Conservation (phyloP, 2,113 vertebrate genomes). For the Tringa solitaria region DNA sequence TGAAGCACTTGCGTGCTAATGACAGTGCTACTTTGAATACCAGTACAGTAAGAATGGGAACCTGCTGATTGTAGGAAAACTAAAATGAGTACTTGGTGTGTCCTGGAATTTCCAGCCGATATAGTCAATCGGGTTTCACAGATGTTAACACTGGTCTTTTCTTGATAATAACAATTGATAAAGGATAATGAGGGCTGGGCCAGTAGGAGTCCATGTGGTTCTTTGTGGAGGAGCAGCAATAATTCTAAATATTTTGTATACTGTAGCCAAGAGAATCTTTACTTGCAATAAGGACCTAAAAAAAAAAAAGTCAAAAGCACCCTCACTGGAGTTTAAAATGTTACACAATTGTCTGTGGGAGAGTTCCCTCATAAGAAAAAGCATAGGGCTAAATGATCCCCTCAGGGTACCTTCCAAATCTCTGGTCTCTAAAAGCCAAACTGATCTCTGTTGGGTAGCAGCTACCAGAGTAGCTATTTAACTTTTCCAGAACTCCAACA, state of each 20-base stretch:
- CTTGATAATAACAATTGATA: background rate
- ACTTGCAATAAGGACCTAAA: background rate
- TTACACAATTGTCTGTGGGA: background rate
- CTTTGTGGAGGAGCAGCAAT: background rate
- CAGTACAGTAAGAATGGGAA: background rate
- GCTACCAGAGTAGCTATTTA: background rate
- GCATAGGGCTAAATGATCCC: background rate
- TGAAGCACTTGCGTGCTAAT: background rate
- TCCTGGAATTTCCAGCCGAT: background rate
- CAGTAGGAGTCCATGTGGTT: background rate
- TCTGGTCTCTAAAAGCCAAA: background rate
- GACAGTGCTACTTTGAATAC: background rate
- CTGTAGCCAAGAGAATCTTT: background rate
- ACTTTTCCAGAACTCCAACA: background rate
- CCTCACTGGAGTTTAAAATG: background rate
- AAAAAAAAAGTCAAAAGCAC: background rate
- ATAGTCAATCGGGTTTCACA: rapidly evolving
- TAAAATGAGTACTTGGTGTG: background rate
- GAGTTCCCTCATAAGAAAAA: background rate
- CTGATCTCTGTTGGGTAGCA: background rate
- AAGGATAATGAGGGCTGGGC: background rate
- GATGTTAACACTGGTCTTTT: background rate
- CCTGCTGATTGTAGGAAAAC: background rate
- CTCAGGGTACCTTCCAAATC: background rate
- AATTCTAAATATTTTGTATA: background rate